A percentile compares a stretch with the other conserved stretches of the same genome.
These are phyloP conservation scores for Drosophila tristis DNA, from an alignment of 1,140 invertebrate species.

Conservation along the genomic window DNA sequence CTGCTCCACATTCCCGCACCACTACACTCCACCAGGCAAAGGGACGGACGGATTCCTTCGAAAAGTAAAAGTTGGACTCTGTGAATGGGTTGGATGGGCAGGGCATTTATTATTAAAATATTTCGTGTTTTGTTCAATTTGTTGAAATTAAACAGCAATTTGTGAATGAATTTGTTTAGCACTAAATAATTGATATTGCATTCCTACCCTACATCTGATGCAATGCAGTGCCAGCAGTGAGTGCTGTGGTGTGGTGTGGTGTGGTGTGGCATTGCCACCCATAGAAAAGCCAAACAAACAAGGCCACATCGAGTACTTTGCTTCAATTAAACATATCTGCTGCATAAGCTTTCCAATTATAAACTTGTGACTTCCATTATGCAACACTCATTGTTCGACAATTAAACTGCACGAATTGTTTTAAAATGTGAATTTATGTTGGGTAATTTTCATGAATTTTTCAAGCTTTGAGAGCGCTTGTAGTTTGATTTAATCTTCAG, in stretches of 20 bases:
- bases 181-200: too few relatives aligned
- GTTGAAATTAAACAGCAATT: neutral
- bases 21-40: neutral
- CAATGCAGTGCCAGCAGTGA: neutral
- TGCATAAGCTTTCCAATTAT: conserved; percentile 1
- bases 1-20: too few relatives aligned
- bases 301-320: conserved; percentile 14
- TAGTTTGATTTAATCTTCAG: neutral
- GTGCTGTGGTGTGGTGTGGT: neutral
- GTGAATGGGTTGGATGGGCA: conserved; percentile 9
- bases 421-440: too few relatives aligned
- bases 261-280: neutral
- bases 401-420: too few relatives aligned
- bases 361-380: too few relatives aligned
- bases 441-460: too few relatives aligned
- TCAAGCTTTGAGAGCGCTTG: neutral
- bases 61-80: conserved; percentile 43
- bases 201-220: neutral
- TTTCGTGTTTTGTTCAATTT: neutral
- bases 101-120: conserved; percentile 20
- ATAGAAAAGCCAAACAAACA: conserved; percentile 13
- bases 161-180: neutral
- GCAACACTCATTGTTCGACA: too few relatives aligned
- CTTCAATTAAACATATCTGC: conserved; percentile 7
- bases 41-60: neutral